Conservation (phyloP, 2,888 invertebrate species). For the Meandrusa payeni region DNA sequence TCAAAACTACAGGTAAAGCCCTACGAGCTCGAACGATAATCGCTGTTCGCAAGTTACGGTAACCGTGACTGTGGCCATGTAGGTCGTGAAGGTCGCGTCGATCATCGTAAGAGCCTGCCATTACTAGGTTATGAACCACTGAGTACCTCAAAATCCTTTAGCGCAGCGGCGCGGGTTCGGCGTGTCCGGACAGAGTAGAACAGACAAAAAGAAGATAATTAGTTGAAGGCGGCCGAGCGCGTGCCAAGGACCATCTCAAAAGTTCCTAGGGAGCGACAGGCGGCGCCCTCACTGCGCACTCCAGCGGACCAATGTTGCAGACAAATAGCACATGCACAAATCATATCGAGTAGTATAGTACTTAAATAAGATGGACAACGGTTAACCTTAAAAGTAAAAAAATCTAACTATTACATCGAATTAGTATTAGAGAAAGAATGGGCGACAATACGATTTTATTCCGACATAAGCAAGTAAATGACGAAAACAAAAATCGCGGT, state of each 20-base stretch:
- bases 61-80: slow-evolving; percentile 62
- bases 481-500: slow-evolving; percentile 54
- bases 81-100: slow-evolving; percentile 63
- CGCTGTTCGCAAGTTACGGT: slow-evolving; percentile 62
- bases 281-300: slow-evolving; percentile 32
- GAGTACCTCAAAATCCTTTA: slow-evolving; percentile 93
- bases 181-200: slow-evolving; percentile 86
- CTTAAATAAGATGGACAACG: slow-evolving; percentile 61
- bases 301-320: slow-evolving; percentile 41
- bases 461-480: slow-evolving; percentile 52
- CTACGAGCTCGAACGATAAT: slow-evolving; percentile 78
- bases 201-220: slow-evolving; percentile 84
- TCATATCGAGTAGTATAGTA: slow-evolving; percentile 39
- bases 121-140: slow-evolving; percentile 78
- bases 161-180: slow-evolving; percentile 84
- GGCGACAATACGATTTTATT: slow-evolving; percentile 54
- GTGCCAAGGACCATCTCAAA: slow-evolving; percentile 95
- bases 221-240: slow-evolving; percentile 80
- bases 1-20: slow-evolving; percentile 82
- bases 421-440: slow-evolving; percentile 60
- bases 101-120: slow-evolving; percentile 73
- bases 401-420: slow-evolving; percentile 73
- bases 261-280: slow-evolving; percentile 84
- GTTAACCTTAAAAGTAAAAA: slow-evolving; percentile 59
- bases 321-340: slow-evolving; percentile 71